A percentile compares a stretch with the other conserved stretches of the same genome.
phyloP scores from a whole-genome alignment of 2,888 invertebrate genomes.

The Alloplasta piceator region DNA sequence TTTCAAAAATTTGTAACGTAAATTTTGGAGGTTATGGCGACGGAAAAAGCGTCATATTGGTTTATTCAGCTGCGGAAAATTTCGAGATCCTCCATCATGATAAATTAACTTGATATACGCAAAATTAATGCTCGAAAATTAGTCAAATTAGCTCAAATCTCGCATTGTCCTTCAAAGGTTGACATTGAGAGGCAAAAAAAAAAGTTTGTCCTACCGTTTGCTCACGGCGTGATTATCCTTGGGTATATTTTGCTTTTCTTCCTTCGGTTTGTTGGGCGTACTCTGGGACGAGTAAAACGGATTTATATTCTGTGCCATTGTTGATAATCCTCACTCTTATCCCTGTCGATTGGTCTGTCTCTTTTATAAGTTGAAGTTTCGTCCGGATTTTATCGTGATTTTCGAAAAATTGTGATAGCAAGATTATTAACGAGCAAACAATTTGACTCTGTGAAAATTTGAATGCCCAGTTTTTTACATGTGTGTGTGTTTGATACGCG shows the following conservation, averaged over 20 bases:
- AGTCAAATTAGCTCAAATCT: constrained; percentile 5
- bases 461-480: constrained; percentile 72
- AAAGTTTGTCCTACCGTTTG: constrained; percentile 88
- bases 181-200: constrained; percentile 33
- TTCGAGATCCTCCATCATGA: not conserved
- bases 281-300: constrained; percentile 90
- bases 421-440: constrained; percentile 65
- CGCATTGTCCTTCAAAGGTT: constrained; percentile 25
- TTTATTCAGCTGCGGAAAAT: not conserved
- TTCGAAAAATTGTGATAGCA: constrained; percentile 10
- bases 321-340: not conserved
- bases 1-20: no score
- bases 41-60: constrained; percentile 10
- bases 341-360: not conserved
- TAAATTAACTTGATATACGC: not conserved
- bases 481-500: constrained; percentile 50
- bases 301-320: constrained; percentile 95
- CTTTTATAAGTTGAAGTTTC: no score
- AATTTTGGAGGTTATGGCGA: constrained; percentile 47
- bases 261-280: constrained; percentile 90
- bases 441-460: constrained; percentile 78
- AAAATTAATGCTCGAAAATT: constrained; percentile 7
- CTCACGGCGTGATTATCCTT: constrained; percentile 95
- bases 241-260: constrained; percentile 89
- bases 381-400: constrained; percentile 1